Evolutionary conservation across 2,888 invertebrate species (phyloP).

Genomic region (Acanthosepion pharaonis): DNA sequence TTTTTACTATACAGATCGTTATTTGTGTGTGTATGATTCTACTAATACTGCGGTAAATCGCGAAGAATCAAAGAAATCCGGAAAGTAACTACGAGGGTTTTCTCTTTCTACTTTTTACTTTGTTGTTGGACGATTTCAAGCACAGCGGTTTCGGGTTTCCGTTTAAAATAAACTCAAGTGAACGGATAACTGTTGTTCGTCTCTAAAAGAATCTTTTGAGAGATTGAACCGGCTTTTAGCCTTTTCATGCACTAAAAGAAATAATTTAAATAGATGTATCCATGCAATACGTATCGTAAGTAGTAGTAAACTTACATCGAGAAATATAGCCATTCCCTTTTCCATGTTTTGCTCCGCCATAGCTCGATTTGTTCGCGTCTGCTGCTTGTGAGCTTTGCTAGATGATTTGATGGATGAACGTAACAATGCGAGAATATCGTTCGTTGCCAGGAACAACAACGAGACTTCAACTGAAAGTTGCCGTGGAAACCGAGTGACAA

Average conservation of each 20-base stretch:
- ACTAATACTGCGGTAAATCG: too few relatives aligned
- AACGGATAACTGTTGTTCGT: background rate
- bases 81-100: too few relatives aligned
- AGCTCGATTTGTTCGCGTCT: slow-evolving; percentile 25
- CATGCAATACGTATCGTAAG: background rate
- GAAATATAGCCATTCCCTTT: slow-evolving; percentile 66
- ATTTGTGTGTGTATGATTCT: too few relatives aligned
- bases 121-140: too few relatives aligned
- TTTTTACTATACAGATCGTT: too few relatives aligned
- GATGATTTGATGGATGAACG: background rate
- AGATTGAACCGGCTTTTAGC: too few relatives aligned
- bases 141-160: too few relatives aligned
- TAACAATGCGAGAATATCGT: background rate
- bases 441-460: background rate
- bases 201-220: too few relatives aligned
- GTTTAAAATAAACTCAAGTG: too few relatives aligned
- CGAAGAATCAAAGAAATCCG: too few relatives aligned
- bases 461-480: background rate
- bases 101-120: too few relatives aligned
- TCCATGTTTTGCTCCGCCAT: slow-evolving; percentile 53
- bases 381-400: background rate
- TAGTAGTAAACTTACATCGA: slow-evolving; percentile 59
- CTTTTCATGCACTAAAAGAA: background rate
- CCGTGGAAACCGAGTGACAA: background rate
- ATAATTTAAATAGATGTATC: background rate